Base-by-base conservation (phyloP, 2,797 vertebrate genomes). In the Pachyuromys duprasi region DNA sequence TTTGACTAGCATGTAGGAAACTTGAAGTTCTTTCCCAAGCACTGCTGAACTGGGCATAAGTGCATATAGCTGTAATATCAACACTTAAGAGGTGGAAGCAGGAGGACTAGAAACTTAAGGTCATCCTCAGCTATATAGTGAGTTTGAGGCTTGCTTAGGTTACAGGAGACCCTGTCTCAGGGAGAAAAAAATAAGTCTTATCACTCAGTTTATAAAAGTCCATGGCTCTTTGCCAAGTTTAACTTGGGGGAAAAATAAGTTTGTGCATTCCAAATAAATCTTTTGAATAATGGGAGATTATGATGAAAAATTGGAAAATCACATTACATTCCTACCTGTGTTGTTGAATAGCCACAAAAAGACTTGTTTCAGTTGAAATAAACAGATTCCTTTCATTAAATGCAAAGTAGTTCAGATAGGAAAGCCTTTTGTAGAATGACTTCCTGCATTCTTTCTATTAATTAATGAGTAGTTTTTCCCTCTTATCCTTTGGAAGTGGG, bases 371-470 rank as follows among this genome's bases (percentile, higher is more conserved):
- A 79, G 60, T 65, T 96, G 80, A 90, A 86, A 86, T 93, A 92
- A 96, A 90, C 53, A 92, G 75, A 49, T 3, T 95, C 90, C 28
- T 96, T 95, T 94, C 53, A 96, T 83, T 80, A 90, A 63, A 90
- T 87, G 63, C 18, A 81, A 92, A 98, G 76, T 89, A 81, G 90
- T 94, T 86, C 53, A 96, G 93, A 93, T 96, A 90, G 91, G 95
- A 97, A 96, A 45, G 20, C 17, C 93, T 98, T 97, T 93, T 1
- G 0, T 96, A 92, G 82, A 95, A 70, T 91, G 89, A 31, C 97
- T 96, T 97, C 49, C 65, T 96, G 45, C 49, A 39, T 95, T 63
- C 94, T 94, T 97, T 95, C 67, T 90, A 97, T 97, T 96, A 93
- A 49, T 86, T 36, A 96, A 72, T 93, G 60, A 94, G 65, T 60